Evolutionary conservation across 2,888 invertebrate species (phyloP), one percentile per base, ranked within the genome.

Genomic region (Chymomyza caudatula): DNA sequence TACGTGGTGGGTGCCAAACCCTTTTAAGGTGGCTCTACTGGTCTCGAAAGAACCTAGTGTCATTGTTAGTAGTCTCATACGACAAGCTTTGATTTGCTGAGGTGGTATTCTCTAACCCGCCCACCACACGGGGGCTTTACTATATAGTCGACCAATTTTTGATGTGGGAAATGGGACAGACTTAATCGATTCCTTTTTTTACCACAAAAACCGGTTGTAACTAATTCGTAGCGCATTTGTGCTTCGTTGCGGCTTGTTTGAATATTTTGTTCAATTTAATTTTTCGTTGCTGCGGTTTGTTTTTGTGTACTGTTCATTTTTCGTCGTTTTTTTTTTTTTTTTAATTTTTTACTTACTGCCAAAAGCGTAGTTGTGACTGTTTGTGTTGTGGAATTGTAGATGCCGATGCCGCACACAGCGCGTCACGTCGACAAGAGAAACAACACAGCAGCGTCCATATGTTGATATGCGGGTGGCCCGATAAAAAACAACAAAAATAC

Each of bases 391-490:
- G 57, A 63, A 68, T 65, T 73, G 61, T 73, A 63, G 65, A 62
- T 51, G 65, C 70, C 29, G 73, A 60, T 56, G 61, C 74, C 74
- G 55, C 77, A 77, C 74, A 77, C 77, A 70, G 62, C 77, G 63
- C 74, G 77, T 74, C 74, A 77, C 71, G 74, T 74, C 64, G 70
- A 64, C 70, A 64, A 76, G 70, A 73, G 70, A 73, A 76, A 51
- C 63, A 53, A 49, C 47, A 47, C 1, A 47, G 17, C 17, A 53
- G 67, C 23, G 56, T 44, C 54, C 59, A 59, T 51, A 51, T 51
- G 51, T 25, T 22, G 25, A 71, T 15, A 60, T 65, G 85, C 74
- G 82, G 78, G 78, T 79, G 78, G 85, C 63, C 78, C 60, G 55
- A 61, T 44, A 57, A 29, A 29, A 25, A 15, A 51, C 43, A 5